phyloP scores from a whole-genome alignment of 2,888 invertebrate genomes.

The Drosophila peninsularis region DNA sequence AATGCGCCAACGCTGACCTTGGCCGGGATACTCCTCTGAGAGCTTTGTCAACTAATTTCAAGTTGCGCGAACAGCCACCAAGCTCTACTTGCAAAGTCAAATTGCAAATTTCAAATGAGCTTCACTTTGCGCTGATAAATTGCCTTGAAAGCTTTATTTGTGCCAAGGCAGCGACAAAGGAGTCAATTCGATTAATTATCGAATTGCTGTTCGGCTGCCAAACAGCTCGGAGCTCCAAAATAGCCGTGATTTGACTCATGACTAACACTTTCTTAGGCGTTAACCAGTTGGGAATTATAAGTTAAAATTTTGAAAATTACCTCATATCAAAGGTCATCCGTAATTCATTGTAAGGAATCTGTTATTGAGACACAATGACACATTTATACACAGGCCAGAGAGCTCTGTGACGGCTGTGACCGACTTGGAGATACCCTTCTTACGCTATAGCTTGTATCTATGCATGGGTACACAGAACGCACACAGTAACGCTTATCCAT shows the following conservation, averaged over 20 bases:
- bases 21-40: slow-evolving; percentile 18
- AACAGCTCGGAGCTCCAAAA: background rate
- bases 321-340: background rate
- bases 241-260: background rate
- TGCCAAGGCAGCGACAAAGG: background rate
- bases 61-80: slow-evolving; percentile 17
- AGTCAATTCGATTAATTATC: background rate
- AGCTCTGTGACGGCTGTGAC: no score
- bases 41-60: slow-evolving; percentile 38
- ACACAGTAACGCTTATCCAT: no score
- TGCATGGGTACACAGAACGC: no score
- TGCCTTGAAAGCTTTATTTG: slow-evolving; percentile 27
- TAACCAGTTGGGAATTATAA: background rate
- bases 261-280: background rate
- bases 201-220: background rate
- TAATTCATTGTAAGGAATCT: background rate
- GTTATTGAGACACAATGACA: background rate
- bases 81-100: slow-evolving; percentile 10
- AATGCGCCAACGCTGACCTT: slow-evolving; percentile 60
- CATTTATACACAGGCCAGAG: background rate
- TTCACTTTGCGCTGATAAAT: slow-evolving; percentile 22
- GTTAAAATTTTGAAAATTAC: background rate
- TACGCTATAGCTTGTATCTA: no score
- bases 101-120: background rate
- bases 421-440: no score